Percentiles rank a stretch among this genome's conserved stretches.
phyloP scores from a whole-genome alignment of 2,113 vertebrate genomes.

The Hippopotamus amphibius region DNA sequence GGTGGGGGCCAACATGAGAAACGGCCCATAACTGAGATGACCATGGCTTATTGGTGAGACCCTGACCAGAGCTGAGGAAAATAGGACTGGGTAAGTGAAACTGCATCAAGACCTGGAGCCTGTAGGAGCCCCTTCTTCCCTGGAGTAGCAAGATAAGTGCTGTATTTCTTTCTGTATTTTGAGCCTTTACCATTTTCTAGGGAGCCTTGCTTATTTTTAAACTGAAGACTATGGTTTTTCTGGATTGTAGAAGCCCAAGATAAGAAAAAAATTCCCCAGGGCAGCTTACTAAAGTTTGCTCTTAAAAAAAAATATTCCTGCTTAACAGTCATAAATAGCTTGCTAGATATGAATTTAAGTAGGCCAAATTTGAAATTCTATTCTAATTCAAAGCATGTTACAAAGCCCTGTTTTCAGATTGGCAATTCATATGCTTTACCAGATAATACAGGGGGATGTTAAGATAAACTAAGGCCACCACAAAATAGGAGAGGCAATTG shows the following conservation, averaged over 20 bases:
- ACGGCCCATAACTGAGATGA: background rate
- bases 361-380: conserved; percentile 80
- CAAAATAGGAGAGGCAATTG: conserved; percentile 78
- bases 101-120: background rate
- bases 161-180: background rate
- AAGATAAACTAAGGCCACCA: conserved; percentile 76
- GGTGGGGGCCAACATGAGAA: background rate
- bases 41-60: background rate
- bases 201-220: conserved; percentile 58
- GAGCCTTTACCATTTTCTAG: background rate
- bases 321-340: conserved; percentile 74
- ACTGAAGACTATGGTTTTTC: conserved; percentile 57
- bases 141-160: background rate
- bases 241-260: conserved; percentile 32
- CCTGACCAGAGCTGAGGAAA: background rate
- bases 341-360: conserved; percentile 75
- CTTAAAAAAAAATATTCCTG: conserved; percentile 21
- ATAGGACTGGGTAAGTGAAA: background rate
- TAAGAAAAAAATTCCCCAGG: conserved; percentile 44
- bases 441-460: conserved; percentile 71
- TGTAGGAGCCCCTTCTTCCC: background rate
- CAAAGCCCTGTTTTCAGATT: conserved; percentile 63
- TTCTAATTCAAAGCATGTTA: conserved; percentile 78
- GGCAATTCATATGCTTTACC: conserved; percentile 73
- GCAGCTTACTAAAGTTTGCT: conserved; percentile 60